Evolutionary conservation across 2,113 vertebrate species (phyloP), one percentile per base, ranked within the genome.

Genomic region (Microtus oregoni): DNA sequence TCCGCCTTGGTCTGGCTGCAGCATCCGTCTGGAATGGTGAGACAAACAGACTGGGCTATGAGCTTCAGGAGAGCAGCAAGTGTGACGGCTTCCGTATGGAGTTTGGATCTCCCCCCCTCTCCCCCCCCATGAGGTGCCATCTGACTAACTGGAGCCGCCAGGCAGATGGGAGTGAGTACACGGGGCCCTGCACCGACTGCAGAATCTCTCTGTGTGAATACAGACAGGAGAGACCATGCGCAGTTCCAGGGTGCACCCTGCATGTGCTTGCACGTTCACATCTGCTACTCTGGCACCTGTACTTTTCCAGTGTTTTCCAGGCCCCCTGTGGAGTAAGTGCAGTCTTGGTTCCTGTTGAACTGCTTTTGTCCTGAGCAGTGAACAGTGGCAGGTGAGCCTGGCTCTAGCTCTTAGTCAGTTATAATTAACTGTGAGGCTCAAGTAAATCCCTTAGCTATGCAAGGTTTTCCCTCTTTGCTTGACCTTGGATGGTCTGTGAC

Each of bases 301-400:
- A 90, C 73, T 94, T 98, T 96, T 92, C 38, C 4, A 0, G 0
- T 95, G 94, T 91, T 89, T 96, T 79, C 81, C 41, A 94, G 86
- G 83, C 81, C 30, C 3, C 86, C 94, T 30, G n/a, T 67, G 88
- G 94, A 86, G 96, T 93, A 92, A 68, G 89, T 90, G 85, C 41
- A 58, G 86, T 75, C 76, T 95, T 83, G 90, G 58, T 97, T 97
- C 88, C 95, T 93, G 32, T 35, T 91, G 68, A 94, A 72, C 70
- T 86, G 47, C 83, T 88, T 97, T 97, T 93, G 83, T 91, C 77
- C 19, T 5, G 83, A 94, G 94, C 97, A 97, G 95, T 97, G 96
- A 98, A 96, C 88, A 61, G 96, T 96, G 95, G 95, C 96, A 94
- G 95, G 97, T 95, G 78, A 97, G 86, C 68, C 50, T 5, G 0